Evolutionary conservation across 2,888 invertebrate species (phyloP).

Genomic region (Entomobrya multifasciata): DNA sequence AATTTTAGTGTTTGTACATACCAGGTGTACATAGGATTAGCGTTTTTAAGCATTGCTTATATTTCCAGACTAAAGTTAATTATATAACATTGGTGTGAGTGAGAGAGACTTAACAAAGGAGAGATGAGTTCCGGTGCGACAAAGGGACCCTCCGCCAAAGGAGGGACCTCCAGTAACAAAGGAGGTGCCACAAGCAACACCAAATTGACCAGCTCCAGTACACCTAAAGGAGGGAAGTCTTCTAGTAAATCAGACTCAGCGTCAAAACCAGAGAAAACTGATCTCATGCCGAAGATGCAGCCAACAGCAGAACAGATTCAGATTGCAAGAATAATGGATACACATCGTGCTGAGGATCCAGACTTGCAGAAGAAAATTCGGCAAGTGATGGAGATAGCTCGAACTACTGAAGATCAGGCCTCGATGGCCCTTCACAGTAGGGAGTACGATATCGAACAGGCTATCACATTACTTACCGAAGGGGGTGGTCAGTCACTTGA

Average conservation of each 20-base stretch:
- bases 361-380: slow-evolving; percentile 87
- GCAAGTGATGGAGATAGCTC: slow-evolving; percentile 91
- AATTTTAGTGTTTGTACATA: slow-evolving; percentile 79
- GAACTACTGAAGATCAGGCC: slow-evolving; percentile 93
- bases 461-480: slow-evolving; percentile 90
- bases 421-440: slow-evolving; percentile 96
- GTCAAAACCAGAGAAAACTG: slow-evolving; percentile 84
- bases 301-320: slow-evolving; percentile 92
- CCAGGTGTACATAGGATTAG: slow-evolving; percentile 79
- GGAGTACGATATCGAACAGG: slow-evolving; percentile 92
- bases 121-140: slow-evolving; percentile 79
- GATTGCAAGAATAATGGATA: slow-evolving; percentile 91
- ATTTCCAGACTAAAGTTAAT: slow-evolving; percentile 51
- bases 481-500: slow-evolving; percentile 84
- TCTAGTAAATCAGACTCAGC: slow-evolving; percentile 84
- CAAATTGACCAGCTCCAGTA: slow-evolving; percentile 59
- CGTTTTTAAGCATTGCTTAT: slow-evolving; percentile 67
- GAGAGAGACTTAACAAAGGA: slow-evolving; percentile 61
- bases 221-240: slow-evolving; percentile 64
- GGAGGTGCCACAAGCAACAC: slow-evolving; percentile 75
- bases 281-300: slow-evolving; percentile 84
- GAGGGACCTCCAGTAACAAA: slow-evolving; percentile 80
- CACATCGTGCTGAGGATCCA: slow-evolving; percentile 84
- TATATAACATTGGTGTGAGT: slow-evolving; percentile 66
- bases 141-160: slow-evolving; percentile 77